phyloP scores from a whole-genome alignment of 2,113 vertebrate species.

The Tursiops truncatus region DNA sequence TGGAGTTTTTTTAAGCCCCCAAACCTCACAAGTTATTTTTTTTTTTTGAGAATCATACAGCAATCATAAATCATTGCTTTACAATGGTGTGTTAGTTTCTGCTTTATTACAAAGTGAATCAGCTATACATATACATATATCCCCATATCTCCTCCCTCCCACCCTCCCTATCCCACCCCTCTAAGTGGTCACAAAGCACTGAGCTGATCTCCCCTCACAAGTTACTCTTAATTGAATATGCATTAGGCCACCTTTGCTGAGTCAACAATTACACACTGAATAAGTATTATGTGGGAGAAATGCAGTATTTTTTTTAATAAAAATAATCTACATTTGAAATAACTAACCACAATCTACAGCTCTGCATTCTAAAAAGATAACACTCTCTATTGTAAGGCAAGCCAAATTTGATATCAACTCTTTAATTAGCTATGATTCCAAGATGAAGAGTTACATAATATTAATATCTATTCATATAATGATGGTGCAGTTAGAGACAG shows the following conservation, averaged over 20 bases:
- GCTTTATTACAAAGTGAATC: too few relatives aligned
- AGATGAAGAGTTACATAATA: not conserved
- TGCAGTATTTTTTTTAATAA: not conserved
- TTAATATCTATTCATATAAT: not conserved
- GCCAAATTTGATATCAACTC: not conserved
- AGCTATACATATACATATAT: too few relatives aligned
- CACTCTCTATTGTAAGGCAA: not conserved
- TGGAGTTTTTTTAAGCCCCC: not conserved
- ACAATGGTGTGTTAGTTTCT: too few relatives aligned
- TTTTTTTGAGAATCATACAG: too few relatives aligned
- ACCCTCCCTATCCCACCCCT: too few relatives aligned
- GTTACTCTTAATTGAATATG: not conserved
- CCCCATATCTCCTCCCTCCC: too few relatives aligned
- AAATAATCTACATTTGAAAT: not conserved
- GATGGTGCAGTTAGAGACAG: not conserved
- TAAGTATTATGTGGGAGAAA: not conserved
- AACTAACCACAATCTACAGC: not conserved
- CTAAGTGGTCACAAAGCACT: too few relatives aligned
- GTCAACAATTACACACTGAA: not conserved
- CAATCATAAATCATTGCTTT: too few relatives aligned
- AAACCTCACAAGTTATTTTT: not conserved
- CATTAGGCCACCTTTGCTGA: not conserved
- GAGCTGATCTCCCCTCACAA: not conserved
- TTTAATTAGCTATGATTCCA: not conserved
- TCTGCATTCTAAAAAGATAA: not conserved